phyloP scores from a whole-genome alignment of 2,888 invertebrate species.

The Apantesis nais region DNA sequence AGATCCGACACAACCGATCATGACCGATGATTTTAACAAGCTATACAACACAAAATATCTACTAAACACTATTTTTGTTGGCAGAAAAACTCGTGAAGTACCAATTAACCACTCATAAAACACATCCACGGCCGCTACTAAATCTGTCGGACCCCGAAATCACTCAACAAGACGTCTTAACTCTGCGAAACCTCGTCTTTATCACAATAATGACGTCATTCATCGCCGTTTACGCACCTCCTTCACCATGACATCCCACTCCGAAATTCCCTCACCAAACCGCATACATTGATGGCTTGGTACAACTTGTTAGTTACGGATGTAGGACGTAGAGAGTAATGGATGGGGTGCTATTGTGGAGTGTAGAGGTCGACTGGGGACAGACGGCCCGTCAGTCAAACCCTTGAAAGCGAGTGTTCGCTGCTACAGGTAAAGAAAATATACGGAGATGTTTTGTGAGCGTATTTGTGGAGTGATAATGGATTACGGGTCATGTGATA shows the following conservation, averaged over 20 bases:
- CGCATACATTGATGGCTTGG: conserved; percentile 49
- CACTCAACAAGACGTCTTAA: conserved; percentile 77
- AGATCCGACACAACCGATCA: not conserved
- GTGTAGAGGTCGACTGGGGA: conserved; percentile 46
- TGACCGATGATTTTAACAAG: not conserved
- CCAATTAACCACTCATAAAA: conserved; percentile 52
- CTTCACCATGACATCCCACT: conserved; percentile 38
- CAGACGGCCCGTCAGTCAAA: conserved; percentile 71
- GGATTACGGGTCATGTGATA: conserved; percentile 3
- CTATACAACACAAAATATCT: conserved; percentile 1
- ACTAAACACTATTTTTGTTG: not conserved
- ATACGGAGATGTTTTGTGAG: conserved; percentile 49
- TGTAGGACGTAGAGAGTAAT: conserved; percentile 45
- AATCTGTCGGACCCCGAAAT: conserved; percentile 66
- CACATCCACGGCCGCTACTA: conserved; percentile 53
- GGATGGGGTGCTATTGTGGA: conserved; percentile 33
- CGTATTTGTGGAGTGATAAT: conserved; percentile 16
- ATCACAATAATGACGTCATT: conserved; percentile 81
- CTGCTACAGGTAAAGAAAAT: conserved; percentile 65
- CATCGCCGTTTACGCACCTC: conserved; percentile 72
- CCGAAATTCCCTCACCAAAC: conserved; percentile 24
- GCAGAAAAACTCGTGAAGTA: conserved; percentile 31
- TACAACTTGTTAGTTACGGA: not conserved
- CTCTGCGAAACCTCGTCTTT: conserved; percentile 72
- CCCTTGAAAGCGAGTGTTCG: conserved; percentile 60